These are phyloP conservation scores for Clarias platycephalus DNA, from an alignment of 2,797 vertebrate genomes.

Conservation along the genomic window DNA sequence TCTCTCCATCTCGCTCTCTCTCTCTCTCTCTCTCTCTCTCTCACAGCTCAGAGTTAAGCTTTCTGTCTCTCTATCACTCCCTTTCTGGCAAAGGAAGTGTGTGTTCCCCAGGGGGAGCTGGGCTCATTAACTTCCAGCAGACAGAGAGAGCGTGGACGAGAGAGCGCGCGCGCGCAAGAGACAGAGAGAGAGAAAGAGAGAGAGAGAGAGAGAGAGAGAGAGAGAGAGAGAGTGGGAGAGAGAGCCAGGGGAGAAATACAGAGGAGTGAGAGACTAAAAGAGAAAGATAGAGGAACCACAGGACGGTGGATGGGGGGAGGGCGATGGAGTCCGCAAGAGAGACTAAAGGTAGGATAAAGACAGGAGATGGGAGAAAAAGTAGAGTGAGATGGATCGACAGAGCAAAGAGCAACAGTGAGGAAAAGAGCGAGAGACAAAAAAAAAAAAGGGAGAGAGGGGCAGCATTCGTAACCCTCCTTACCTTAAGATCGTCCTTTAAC, in stretches of 20 bases:
- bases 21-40: constrained; percentile 37
- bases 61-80: constrained; percentile 43
- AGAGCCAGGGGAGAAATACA: constrained; percentile 40
- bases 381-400: constrained; percentile 36
- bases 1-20: constrained; percentile 27
- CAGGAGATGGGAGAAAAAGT: constrained; percentile 41
- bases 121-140: constrained; percentile 67
- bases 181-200: constrained; percentile 24
- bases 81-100: constrained; percentile 66
- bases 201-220: constrained; percentile 29
- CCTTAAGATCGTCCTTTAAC: constrained; percentile 7
- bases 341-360: constrained; percentile 49
- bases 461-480: constrained; percentile 17
- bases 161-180: constrained; percentile 38
- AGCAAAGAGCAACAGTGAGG: constrained; percentile 28
- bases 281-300: constrained; percentile 44
- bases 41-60: constrained; percentile 53
- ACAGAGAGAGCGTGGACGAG: constrained; percentile 55
- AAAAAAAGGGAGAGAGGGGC: constrained; percentile 11
- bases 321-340: constrained; percentile 36
- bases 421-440: constrained; percentile 5
- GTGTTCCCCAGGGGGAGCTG: constrained; percentile 62
- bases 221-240: constrained; percentile 38
- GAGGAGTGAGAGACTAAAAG: constrained; percentile 43
- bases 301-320: constrained; percentile 35